Evolutionary conservation across 2,113 vertebrate genomes (phyloP).

Genomic region (Parus major): DNA sequence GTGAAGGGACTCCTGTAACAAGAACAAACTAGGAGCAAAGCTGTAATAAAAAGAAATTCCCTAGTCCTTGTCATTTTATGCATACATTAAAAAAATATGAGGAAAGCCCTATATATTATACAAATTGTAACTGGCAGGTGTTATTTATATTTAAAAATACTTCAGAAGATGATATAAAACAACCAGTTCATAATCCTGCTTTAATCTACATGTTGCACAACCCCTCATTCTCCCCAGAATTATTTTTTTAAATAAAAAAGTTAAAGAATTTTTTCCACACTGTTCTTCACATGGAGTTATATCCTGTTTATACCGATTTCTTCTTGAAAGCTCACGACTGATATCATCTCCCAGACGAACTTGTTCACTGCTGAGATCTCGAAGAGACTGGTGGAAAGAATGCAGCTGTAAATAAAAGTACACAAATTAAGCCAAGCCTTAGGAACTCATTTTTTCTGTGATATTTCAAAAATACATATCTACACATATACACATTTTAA

Average conservation of each 20-base stretch:
- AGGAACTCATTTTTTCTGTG: neutral
- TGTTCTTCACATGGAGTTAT: neutral
- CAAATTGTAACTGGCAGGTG: neutral
- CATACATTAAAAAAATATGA: neutral
- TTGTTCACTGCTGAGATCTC: slow-evolving; percentile 89
- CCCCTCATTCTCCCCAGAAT: neutral
- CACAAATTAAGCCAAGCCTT: neutral
- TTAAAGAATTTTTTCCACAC: neutral
- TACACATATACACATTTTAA: neutral
- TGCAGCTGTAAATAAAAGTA: slow-evolving; percentile 79
- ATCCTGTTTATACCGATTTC: slow-evolving; percentile 82
- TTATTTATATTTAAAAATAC: neutral
- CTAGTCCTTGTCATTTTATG: neutral
- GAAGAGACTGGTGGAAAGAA: slow-evolving; percentile 85
- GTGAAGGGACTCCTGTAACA: neutral
- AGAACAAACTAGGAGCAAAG: neutral
- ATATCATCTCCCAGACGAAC: slow-evolving; percentile 85
- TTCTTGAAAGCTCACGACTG: slow-evolving; percentile 84
- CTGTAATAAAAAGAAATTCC: neutral
- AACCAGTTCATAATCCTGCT: neutral
- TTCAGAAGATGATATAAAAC: neutral
- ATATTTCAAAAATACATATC: neutral
- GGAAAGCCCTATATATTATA: neutral
- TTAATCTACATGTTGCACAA: neutral
- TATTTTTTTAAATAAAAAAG: neutral